phyloP scores from a whole-genome alignment of 2,888 invertebrate species.

The Argyra leucocephala region DNA sequence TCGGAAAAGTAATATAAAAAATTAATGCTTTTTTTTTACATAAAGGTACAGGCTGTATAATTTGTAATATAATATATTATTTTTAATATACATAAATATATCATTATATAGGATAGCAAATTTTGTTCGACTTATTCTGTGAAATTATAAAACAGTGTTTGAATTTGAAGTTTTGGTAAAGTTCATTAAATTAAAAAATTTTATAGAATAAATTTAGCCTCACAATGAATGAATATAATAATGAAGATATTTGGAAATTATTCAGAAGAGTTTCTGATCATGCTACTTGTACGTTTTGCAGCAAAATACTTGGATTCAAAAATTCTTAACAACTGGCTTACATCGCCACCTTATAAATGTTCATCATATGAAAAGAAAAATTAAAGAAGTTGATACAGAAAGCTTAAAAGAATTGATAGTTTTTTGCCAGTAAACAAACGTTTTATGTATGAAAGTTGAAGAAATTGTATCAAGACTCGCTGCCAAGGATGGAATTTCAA shows the following conservation, averaged over 20 bases:
- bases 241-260: conserved; percentile 13
- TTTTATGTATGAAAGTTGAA: conserved; percentile 7
- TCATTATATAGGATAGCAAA: no score
- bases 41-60: no score
- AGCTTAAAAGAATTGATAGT: no score
- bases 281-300: conserved; percentile 8
- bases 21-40: no score
- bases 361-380: conserved; percentile 12
- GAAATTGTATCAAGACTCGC: conserved; percentile 10
- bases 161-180: no score
- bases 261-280: conserved; percentile 8
- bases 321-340: conserved; percentile 12
- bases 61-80: no score
- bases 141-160: no score
- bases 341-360: conserved; percentile 12
- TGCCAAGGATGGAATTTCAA: conserved; percentile 11
- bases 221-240: background rate
- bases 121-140: no score
- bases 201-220: background rate
- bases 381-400: background rate
- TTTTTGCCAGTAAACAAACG: background rate
- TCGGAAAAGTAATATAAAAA: no score
- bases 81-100: no score
- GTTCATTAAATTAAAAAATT: no score
- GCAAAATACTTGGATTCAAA: conserved; percentile 1